These are phyloP conservation scores for Scolopax rusticola DNA, from an alignment of 2,797 vertebrate species.

Conservation along the genomic window DNA sequence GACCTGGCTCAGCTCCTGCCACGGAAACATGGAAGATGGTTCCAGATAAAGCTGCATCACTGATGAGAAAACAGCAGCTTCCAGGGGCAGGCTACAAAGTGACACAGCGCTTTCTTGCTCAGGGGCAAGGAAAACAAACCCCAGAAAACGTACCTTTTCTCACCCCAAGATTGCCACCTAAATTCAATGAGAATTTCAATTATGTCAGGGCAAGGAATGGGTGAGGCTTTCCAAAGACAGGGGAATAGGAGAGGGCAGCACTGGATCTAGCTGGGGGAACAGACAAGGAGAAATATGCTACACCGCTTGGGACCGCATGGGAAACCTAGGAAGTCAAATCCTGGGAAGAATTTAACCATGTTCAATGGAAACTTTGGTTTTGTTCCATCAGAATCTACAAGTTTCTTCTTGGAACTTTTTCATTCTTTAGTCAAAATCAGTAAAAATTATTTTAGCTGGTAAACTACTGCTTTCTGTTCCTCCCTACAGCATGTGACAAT, in stretches of 20 bases:
- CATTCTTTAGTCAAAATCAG: background rate
- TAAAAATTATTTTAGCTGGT: background rate
- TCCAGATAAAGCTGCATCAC: background rate
- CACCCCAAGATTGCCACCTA: background rate
- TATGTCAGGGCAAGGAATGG: background rate
- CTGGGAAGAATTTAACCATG: background rate
- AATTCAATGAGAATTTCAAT: background rate
- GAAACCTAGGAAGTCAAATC: background rate
- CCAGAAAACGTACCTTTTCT: background rate
- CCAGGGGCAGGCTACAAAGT: fast-evolving
- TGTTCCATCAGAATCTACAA: background rate
- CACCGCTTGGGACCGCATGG: background rate
- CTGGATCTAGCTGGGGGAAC: background rate
- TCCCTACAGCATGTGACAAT: background rate
- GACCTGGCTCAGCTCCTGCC: constrained; percentile 88
- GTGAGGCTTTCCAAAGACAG: background rate
- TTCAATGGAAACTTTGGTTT: background rate
- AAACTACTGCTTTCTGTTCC: background rate
- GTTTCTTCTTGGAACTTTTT: background rate
- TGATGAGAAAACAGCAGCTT: background rate
- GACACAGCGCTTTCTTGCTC: background rate
- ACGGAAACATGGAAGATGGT: background rate
- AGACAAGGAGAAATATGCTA: background rate
- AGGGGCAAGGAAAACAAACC: background rate
- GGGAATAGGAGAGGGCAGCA: background rate